Evolutionary conservation across 2,797 vertebrate species (phyloP), one percentile per base, ranked within the genome.

Genomic region (Delichon dasypus): DNA sequence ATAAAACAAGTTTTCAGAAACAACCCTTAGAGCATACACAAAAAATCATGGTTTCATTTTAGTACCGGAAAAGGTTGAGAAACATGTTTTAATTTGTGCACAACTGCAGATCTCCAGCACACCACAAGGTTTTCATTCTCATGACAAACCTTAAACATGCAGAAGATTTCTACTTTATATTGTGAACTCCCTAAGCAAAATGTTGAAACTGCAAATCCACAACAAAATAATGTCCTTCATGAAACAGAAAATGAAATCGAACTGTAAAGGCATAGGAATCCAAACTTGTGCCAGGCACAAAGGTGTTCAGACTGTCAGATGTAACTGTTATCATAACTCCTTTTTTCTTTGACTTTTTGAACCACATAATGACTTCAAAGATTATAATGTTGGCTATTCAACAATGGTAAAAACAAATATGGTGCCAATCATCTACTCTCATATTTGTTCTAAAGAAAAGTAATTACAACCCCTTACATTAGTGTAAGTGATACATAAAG

Each of bases 1-100:
- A 55, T 91, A 94, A 96, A 97, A 96, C 50, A 92, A 26, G 26
- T 91, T 96, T 95, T 97, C 96, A 94, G 95, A 97, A 89, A 88
- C 54, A 90, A 94, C 87, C 71, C 66, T 94, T 90, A 91, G 93
- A 90, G 71, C 71, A 95, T 65, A 62, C 68, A 60, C 91, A 68
- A 93, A 96, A 93, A 92, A 44, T 4, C 30, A 88, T 7, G 55
- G 53, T 87, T 97, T 97, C 84, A 94, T 97, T 97, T 97, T 85
- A 96, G 82, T 92, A 94, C 57, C 34, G 55, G 72, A 88, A 96
- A 62, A 87, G 18, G 23, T 3, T 71, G 27, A 90, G 27, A 89
- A 89, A 68, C 0, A 0, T 17, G 76, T 88, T 96, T 86, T 66
- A 48, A 57, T 40, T 53, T 73, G 45, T 66, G 34, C 20, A 34